A percentile compares a stretch with the other conserved stretches of the same genome.
Conservation (phyloP, 2,888 invertebrate genomes). For the Nematopogon swammerdamellus region DNA sequence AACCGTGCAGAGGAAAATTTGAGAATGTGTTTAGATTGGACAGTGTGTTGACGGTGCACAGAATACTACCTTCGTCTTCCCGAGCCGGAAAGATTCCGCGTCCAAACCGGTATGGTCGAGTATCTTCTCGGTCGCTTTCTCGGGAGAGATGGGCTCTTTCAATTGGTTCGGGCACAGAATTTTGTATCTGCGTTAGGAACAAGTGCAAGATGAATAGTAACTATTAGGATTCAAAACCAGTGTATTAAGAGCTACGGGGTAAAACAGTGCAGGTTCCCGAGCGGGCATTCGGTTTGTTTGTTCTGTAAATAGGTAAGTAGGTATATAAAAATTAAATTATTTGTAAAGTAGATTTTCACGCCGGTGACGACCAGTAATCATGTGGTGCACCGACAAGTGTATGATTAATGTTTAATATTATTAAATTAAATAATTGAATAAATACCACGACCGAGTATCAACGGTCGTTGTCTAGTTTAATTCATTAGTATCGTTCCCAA, state of each 20-base stretch:
- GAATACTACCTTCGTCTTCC: slow-evolving; percentile 89
- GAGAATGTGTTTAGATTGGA: too few relatives aligned
- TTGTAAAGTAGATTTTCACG: too few relatives aligned
- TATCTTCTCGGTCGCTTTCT: slow-evolving; percentile 80
- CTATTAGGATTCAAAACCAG: neutral
- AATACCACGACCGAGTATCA: neutral
- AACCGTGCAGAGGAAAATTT: too few relatives aligned
- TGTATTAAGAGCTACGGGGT: neutral
- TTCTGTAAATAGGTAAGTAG: too few relatives aligned
- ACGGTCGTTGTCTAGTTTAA: neutral
- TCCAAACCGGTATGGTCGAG: slow-evolving; percentile 82
- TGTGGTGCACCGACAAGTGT: too few relatives aligned
- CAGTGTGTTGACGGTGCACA: too few relatives aligned
- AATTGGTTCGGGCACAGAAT: slow-evolving; percentile 94
- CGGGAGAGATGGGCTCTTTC: slow-evolving; percentile 68
- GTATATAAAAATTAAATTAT: too few relatives aligned
- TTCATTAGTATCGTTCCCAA: neutral
- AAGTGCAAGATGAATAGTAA: neutral
- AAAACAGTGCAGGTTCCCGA: neutral
- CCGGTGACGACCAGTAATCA: neutral
- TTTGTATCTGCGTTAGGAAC: slow-evolving; percentile 84
- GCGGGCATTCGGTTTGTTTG: too few relatives aligned
- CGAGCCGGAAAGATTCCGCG: slow-evolving; percentile 90
- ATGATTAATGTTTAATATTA: too few relatives aligned
- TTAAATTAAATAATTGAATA: neutral